A percentile compares a stretch with the other conserved stretches of the same genome.
These are phyloP conservation scores for Oryzias celebensis DNA, from an alignment of 2,113 vertebrate species.

Conservation along the genomic window DNA sequence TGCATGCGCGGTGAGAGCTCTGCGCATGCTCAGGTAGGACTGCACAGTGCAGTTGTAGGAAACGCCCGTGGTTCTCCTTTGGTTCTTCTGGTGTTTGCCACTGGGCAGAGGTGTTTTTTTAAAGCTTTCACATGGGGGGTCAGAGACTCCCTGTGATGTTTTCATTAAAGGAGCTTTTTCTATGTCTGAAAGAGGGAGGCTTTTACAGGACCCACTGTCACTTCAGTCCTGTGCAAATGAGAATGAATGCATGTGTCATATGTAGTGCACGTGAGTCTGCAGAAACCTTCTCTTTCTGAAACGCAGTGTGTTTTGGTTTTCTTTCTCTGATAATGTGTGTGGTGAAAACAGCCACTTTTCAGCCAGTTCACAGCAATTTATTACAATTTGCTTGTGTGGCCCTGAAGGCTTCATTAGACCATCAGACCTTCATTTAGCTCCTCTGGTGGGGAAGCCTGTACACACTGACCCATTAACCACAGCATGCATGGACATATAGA, in stretches of 20 bases:
- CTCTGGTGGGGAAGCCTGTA: conserved; percentile 44
- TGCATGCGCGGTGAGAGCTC: too few species aligned
- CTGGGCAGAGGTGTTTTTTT: conserved; percentile 35
- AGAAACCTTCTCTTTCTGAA: not conserved
- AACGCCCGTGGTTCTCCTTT: too few species aligned
- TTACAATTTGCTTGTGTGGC: conserved; percentile 75
- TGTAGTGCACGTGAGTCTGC: conserved; percentile 31
- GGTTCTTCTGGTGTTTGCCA: conserved; percentile 22
- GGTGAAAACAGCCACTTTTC: conserved; percentile 59
- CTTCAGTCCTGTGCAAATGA: conserved; percentile 55
- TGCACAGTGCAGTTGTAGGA: too few species aligned
- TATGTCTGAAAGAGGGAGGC: conserved; percentile 33
- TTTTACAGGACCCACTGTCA: conserved; percentile 44
- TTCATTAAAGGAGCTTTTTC: conserved; percentile 66
- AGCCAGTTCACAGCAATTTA: conserved; percentile 68
- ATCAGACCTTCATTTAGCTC: conserved; percentile 60
- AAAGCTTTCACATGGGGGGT: conserved; percentile 60
- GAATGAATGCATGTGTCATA: conserved; percentile 68
- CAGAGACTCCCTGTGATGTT: conserved; percentile 60
- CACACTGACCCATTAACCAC: conserved; percentile 4
- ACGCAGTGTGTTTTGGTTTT: not conserved
- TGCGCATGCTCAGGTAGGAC: too few species aligned
- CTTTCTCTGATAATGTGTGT: conserved; percentile 13
- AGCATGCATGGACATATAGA: conserved; percentile 14
- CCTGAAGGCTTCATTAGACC: conserved; percentile 78